These are phyloP conservation scores for Arge pagana DNA, from an alignment of 2,888 invertebrate genomes.

Conservation along the genomic window DNA sequence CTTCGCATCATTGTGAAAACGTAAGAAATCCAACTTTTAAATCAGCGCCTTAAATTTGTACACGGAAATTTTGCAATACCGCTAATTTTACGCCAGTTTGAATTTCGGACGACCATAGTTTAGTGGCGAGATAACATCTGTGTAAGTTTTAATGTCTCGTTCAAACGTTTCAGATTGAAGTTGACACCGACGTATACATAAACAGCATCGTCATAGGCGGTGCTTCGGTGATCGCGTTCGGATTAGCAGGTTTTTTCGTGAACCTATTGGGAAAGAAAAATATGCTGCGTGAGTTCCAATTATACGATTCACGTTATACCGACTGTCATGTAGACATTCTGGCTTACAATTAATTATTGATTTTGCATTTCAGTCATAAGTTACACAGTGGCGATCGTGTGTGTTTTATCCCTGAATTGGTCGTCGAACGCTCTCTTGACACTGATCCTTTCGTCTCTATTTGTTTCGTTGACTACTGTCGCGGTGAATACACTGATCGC, in stretches of 20 bases:
- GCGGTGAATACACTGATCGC: constrained; percentile 61
- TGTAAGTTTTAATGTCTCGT: not conserved
- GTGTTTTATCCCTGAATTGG: constrained; percentile 42
- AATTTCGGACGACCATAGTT: too few species aligned
- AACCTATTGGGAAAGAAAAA: constrained; percentile 38
- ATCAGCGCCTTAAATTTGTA: too few species aligned
- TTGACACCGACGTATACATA: constrained; percentile 37
- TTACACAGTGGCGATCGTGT: constrained; percentile 33
- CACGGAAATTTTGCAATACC: too few species aligned
- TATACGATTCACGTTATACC: not conserved
- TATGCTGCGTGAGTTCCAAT: constrained; percentile 36
- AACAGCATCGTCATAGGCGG: constrained; percentile 37
- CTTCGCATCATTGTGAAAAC: too few species aligned
- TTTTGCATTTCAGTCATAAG: constrained; percentile 30
- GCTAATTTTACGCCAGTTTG: too few species aligned
- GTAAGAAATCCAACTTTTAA: too few species aligned
- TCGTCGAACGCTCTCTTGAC: constrained; percentile 37
- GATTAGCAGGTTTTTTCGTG: constrained; percentile 33
- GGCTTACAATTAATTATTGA: not conserved
- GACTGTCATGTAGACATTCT: not conserved
- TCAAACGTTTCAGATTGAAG: constrained; percentile 28
- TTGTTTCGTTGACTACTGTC: constrained; percentile 38
- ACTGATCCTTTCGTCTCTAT: constrained; percentile 38
- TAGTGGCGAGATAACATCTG: too few species aligned
- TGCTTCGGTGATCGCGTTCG: constrained; percentile 28